Evolutionary conservation across 2,113 vertebrate species (phyloP).

Genomic region (Nannospalax galili): DNA sequence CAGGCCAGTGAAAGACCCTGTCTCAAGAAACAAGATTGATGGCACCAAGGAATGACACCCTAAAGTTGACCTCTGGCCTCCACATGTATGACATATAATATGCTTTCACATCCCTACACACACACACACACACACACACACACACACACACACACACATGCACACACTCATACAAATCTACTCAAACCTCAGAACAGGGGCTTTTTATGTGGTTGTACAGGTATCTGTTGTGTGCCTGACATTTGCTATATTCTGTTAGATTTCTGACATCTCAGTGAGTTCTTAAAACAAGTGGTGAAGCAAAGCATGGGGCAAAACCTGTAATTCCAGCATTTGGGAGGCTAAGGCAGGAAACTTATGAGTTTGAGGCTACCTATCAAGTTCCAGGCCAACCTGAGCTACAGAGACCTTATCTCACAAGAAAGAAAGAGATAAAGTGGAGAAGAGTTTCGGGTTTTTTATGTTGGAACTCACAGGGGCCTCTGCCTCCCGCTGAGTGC

Average conservation of each 20-base stretch:
- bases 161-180: neutral
- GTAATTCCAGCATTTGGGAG: neutral
- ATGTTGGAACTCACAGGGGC: too few species aligned
- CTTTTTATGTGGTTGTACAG: neutral
- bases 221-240: neutral
- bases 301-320: neutral
- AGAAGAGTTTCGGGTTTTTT: neutral
- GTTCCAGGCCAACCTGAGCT: neutral
- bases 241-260: neutral
- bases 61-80: neutral
- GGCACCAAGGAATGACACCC: neutral
- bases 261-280: neutral
- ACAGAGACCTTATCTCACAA: neutral
- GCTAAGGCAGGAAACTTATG: neutral
- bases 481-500: too few species aligned
- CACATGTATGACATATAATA: too few species aligned
- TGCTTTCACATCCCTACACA: too few species aligned
- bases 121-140: neutral
- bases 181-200: neutral
- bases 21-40: neutral
- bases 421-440: neutral
- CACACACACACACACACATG: neutral
- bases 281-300: neutral
- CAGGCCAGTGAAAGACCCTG: neutral
- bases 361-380: neutral